phyloP scores from a whole-genome alignment of 2,888 invertebrate genomes.

The Tanaodytes sp. region DNA sequence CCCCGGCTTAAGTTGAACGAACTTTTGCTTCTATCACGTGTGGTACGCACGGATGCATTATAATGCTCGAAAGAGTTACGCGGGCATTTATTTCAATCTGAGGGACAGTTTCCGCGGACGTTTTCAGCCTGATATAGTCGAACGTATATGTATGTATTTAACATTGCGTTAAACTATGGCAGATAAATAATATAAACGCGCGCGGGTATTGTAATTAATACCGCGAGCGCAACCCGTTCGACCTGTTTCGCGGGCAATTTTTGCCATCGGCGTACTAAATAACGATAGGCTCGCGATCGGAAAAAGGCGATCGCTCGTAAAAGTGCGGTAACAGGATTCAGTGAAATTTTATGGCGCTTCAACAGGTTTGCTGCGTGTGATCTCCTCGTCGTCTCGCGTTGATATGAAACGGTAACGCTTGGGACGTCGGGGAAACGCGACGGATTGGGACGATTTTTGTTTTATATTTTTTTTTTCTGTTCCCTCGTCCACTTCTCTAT shows the following conservation, averaged over 20 bases:
- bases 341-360: conserved; percentile 46
- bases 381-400: conserved; percentile 37
- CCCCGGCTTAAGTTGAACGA: no score
- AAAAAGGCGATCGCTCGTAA: conserved; percentile 31
- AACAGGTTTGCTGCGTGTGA: conserved; percentile 48
- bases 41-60: no score
- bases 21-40: no score
- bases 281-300: conserved; percentile 44
- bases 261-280: conserved; percentile 42
- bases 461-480: not conserved
- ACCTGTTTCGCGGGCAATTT: conserved; percentile 41
- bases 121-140: conserved; percentile 41
- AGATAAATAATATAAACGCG: conserved; percentile 49
- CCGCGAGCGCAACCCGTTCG: conserved; percentile 43
- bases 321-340: conserved; percentile 47
- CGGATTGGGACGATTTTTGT: conserved; percentile 37
- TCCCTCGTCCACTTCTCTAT: not conserved
- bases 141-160: conserved; percentile 42
- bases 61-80: conserved; percentile 35
- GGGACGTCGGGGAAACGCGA: conserved; percentile 24
- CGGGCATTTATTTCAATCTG: conserved; percentile 42
- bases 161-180: conserved; percentile 37
- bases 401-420: conserved; percentile 46
- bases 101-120: conserved; percentile 51
- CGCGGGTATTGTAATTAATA: conserved; percentile 50